Percentiles rank a stretch among this genome's conserved stretches.
Evolutionary conservation across 2,113 vertebrate species (phyloP).

Genomic region (Gallinago paraguaiae): DNA sequence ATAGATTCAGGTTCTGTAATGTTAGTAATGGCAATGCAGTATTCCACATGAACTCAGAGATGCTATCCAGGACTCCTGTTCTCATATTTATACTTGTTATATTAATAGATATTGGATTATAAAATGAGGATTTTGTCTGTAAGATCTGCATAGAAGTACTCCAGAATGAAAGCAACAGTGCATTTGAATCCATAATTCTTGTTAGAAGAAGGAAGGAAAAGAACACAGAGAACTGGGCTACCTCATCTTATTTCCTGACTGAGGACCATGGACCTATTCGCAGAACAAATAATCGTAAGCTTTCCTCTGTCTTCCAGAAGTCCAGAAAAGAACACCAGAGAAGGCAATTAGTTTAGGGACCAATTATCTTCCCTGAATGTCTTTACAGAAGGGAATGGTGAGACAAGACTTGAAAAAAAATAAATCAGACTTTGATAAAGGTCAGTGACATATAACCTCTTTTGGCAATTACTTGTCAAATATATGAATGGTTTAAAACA

Average conservation of each 20-base stretch:
- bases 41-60: not conserved
- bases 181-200: not conserved
- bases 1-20: not conserved
- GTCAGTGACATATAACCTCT: conserved; percentile 53
- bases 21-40: not conserved
- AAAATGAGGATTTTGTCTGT: not conserved
- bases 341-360: conserved; percentile 47
- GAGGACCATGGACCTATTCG: not conserved
- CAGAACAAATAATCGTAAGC: not conserved
- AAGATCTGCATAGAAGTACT: not conserved
- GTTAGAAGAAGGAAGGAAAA: not conserved
- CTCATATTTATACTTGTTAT: not conserved
- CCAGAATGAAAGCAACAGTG: not conserved
- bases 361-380: conserved; percentile 51
- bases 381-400: not conserved
- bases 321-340: not conserved
- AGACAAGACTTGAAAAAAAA: not conserved
- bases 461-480: conserved; percentile 63
- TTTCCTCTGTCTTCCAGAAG: not conserved
- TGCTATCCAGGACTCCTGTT: not conserved
- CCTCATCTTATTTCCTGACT: not conserved
- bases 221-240: not conserved
- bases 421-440: conserved; percentile 64
- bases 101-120: not conserved
- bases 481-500: conserved; percentile 28